These are phyloP conservation scores for Mesorhabditis spiculigera DNA, from an alignment of 2,888 invertebrate species.

Conservation along the genomic window DNA sequence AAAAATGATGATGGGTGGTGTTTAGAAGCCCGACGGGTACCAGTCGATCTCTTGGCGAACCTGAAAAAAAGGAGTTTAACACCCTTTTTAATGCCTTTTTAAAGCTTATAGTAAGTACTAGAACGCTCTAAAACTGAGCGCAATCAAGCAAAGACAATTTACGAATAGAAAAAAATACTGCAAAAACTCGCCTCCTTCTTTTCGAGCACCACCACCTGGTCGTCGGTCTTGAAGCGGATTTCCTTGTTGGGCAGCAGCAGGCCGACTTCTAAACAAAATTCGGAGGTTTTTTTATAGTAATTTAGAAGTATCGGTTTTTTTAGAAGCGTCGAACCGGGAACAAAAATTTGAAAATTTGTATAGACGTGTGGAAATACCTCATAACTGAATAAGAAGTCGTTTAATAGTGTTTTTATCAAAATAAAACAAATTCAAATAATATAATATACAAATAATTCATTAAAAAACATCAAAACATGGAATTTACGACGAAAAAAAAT, in stretches of 20 bases:
- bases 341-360: no score
- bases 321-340: no score
- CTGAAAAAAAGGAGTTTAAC: constrained; percentile 60
- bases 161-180: background rate
- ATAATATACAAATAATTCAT: no score
- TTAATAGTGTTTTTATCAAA: no score
- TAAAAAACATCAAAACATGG: background rate
- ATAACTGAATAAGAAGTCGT: no score
- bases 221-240: constrained; percentile 65
- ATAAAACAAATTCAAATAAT: no score
- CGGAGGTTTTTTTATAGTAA: no score
- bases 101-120: constrained; percentile 56
- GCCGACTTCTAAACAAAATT: constrained; percentile 22
- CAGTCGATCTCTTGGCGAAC: constrained; percentile 69
- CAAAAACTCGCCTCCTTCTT: background rate
- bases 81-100: constrained; percentile 74
- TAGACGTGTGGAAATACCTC: no score
- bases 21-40: constrained; percentile 52
- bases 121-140: background rate
- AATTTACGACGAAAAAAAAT: background rate
- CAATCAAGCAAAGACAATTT: background rate
- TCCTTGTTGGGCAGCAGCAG: constrained; percentile 33
- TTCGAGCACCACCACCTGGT: constrained; percentile 64
- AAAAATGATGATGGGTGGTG: background rate
- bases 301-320: no score